These are phyloP conservation scores for Ochlodes sylvanus DNA, from an alignment of 2,888 invertebrate genomes.

Conservation along the genomic window DNA sequence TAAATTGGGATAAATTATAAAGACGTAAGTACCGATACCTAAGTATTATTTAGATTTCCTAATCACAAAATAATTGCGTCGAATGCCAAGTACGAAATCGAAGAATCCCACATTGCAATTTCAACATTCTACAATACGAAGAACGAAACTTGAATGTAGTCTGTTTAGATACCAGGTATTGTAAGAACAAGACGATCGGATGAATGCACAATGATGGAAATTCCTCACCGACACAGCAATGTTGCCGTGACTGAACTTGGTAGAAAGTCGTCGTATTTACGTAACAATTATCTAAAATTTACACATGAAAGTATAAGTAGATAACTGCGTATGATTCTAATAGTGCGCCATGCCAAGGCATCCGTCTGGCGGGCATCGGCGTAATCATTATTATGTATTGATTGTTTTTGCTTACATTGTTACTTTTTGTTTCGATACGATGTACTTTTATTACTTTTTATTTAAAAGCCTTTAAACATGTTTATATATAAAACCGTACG, in stretches of 20 bases:
- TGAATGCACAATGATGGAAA: slow-evolving; percentile 1
- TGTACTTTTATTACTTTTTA: no score
- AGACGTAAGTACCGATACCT: no score
- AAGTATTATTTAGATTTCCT: no score
- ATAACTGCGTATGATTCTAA: slow-evolving; percentile 13
- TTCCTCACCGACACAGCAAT: neutral
- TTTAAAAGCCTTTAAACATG: no score
- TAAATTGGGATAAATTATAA: no score
- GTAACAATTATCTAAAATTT: slow-evolving; percentile 10
- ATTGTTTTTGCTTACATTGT: no score
- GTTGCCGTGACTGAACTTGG: neutral
- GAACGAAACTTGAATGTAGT: neutral
- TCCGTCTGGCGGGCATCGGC: neutral
- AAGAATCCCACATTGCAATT: neutral
- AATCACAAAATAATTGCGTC: no score
- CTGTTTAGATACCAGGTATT: neutral
- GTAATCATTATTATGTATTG: neutral
- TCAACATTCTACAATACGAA: neutral
- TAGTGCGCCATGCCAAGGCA: slow-evolving; percentile 11
- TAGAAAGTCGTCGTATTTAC: slow-evolving; percentile 3
- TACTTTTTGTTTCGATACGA: no score
- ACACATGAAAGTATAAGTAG: slow-evolving; percentile 20
- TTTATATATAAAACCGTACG: no score
- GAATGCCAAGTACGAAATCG: neutral
- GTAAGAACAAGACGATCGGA: neutral